A percentile compares a stretch with the other conserved stretches of the same genome.
Conservation (phyloP, 2,113 vertebrate species). For the Poicephalus gulielmi region DNA sequence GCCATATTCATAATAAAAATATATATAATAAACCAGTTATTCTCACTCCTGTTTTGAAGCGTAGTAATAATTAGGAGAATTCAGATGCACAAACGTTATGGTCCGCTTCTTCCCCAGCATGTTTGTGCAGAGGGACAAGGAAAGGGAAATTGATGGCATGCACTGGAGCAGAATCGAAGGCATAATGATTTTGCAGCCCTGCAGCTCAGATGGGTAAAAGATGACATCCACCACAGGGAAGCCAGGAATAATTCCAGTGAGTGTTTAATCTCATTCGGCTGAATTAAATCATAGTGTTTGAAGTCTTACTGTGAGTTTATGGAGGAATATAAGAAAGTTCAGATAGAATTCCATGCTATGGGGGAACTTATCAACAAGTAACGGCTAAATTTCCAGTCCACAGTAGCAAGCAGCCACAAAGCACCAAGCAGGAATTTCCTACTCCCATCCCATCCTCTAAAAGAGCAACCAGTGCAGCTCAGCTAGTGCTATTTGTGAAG, state of each 20-base stretch:
- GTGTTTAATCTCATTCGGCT: conserved; percentile 36
- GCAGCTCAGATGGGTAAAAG: neutral
- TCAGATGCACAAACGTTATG: neutral
- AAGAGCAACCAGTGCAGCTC: neutral
- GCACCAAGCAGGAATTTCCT: neutral
- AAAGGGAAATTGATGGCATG: conserved; percentile 13
- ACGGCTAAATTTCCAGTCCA: neutral
- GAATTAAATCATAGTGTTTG: neutral
- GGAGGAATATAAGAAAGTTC: neutral
- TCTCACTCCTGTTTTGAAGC: neutral
- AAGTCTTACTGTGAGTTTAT: conserved; percentile 2
- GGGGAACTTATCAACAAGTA: neutral
- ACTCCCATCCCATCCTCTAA: neutral
- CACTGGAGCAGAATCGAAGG: neutral
- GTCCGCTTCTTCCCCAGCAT: neutral
- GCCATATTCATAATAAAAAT: neutral
- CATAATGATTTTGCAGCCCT: neutral
- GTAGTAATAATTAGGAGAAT: neutral
- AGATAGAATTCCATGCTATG: neutral
- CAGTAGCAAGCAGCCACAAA: rapidly evolving
- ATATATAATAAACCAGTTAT: neutral
- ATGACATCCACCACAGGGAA: conserved; percentile 8
- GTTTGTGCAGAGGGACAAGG: neutral
- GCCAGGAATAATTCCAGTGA: neutral
- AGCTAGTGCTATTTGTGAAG: neutral